phyloP scores from a whole-genome alignment of 2,113 vertebrate species.

The Anseranas semipalmata region DNA sequence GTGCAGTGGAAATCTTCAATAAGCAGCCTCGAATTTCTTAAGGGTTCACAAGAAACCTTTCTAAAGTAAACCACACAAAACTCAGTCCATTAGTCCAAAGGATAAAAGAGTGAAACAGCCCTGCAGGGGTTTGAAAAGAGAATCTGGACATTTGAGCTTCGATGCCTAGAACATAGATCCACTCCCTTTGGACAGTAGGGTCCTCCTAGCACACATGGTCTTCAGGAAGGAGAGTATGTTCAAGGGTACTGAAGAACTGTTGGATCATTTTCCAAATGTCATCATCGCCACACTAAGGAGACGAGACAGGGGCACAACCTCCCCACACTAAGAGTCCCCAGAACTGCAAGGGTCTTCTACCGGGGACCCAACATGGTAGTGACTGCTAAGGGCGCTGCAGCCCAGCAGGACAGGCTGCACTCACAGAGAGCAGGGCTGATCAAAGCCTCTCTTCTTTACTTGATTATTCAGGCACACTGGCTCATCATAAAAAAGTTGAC shows the following conservation, averaged over 20 bases:
- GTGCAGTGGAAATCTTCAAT: not conserved
- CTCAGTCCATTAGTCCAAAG: rapidly evolving
- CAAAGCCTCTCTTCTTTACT: not conserved
- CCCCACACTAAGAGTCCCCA: not conserved
- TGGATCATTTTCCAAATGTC: not conserved
- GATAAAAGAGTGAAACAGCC: not conserved
- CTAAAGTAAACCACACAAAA: not conserved
- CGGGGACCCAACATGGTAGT: not conserved
- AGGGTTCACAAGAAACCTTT: not conserved
- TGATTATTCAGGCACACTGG: not conserved
- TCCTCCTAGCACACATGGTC: rapidly evolving
- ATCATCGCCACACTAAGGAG: not conserved
- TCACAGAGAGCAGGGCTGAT: not conserved
- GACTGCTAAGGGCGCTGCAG: not conserved
- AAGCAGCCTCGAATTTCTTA: not conserved
- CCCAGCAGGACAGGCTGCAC: not conserved
- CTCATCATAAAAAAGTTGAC: not conserved
- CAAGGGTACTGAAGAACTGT: not conserved
- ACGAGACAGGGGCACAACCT: rapidly evolving
- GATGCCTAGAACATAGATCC: rapidly evolving
- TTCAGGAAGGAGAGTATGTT: not conserved
- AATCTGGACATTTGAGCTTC: not conserved
- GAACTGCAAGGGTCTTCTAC: not conserved
- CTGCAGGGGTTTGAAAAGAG: rapidly evolving
- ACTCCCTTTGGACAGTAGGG: not conserved